Percentiles rank a stretch among this genome's conserved stretches.
phyloP scores from a whole-genome alignment of 2,888 invertebrate genomes.

The Ophion costatus region DNA sequence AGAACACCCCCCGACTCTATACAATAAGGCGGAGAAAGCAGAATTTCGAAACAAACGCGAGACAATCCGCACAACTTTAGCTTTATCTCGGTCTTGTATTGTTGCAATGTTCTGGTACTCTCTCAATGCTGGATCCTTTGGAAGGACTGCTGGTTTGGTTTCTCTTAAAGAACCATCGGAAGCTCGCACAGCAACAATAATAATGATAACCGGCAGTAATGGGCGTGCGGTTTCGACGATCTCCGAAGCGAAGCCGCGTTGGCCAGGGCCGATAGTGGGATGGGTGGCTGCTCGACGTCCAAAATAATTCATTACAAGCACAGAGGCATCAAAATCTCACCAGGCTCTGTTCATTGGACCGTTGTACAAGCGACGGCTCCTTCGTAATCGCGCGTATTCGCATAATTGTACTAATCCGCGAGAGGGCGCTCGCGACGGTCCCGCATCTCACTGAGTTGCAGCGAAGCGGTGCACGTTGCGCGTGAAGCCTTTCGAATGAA shows the following conservation, averaged over 20 bases:
- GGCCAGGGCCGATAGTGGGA: too few species aligned
- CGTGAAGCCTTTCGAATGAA: not conserved
- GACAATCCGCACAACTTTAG: constrained; percentile 36
- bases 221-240: not conserved
- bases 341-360: too few species aligned
- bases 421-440: not conserved
- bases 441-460: too few species aligned
- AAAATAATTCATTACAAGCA: too few species aligned
- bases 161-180: constrained; percentile 15
- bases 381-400: constrained; percentile 11
- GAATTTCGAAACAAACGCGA: constrained; percentile 22
- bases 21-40: constrained; percentile 9
- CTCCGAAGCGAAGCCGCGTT: too few species aligned
- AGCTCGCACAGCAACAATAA: constrained; percentile 13
- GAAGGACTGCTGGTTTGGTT: constrained; percentile 19
- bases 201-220: constrained; percentile 9
- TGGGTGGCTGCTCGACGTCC: too few species aligned
- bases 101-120: constrained; percentile 30
- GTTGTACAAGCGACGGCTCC: too few species aligned
- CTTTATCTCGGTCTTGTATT: constrained; percentile 33
- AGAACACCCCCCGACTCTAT: constrained; percentile 13
- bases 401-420: constrained; percentile 1
- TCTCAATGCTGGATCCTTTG: constrained; percentile 24
- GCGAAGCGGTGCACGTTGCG: too few species aligned
- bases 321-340: too few species aligned